A percentile compares a stretch with the other conserved stretches of the same genome.
Conservation (phyloP, 2,888 invertebrate species). For the Leptinotarsa juncta region DNA sequence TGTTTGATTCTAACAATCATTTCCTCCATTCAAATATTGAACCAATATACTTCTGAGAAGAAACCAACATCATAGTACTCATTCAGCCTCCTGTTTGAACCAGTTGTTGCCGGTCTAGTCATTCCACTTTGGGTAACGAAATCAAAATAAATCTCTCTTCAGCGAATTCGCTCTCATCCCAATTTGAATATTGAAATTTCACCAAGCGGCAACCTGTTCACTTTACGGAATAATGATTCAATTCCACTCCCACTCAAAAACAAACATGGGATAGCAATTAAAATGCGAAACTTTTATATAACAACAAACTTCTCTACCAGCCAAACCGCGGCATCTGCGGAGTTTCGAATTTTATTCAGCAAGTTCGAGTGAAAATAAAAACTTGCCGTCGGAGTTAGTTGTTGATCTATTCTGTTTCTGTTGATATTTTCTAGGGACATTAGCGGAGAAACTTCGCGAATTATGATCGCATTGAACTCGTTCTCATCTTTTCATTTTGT, state of each 20-base stretch:
- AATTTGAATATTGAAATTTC: conserved; percentile 2
- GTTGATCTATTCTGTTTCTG: conserved; percentile 5
- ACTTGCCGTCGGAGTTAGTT: background rate
- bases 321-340: conserved; percentile 4
- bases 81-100: too few relatives aligned
- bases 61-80: too few relatives aligned
- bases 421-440: conserved; percentile 5
- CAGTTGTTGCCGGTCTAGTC: too few relatives aligned
- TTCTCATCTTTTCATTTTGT: background rate
- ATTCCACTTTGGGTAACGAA: too few relatives aligned
- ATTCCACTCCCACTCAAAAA: background rate
- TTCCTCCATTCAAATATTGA: too few relatives aligned
- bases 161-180: background rate
- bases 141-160: too few relatives aligned
- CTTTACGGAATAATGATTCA: background rate
- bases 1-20: too few relatives aligned
- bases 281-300: conserved; percentile 13
- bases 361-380: background rate
- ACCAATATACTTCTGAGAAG: too few relatives aligned
- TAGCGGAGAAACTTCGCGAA: background rate
- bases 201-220: background rate
- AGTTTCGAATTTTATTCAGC: conserved; percentile 8
- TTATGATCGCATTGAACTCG: conserved; percentile 12
- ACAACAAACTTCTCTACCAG: background rate
- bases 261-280: conserved; percentile 4